Evolutionary conservation across 2,113 vertebrate species (phyloP), one percentile per base, ranked within the genome.

Genomic region (Delphinus delphis): DNA sequence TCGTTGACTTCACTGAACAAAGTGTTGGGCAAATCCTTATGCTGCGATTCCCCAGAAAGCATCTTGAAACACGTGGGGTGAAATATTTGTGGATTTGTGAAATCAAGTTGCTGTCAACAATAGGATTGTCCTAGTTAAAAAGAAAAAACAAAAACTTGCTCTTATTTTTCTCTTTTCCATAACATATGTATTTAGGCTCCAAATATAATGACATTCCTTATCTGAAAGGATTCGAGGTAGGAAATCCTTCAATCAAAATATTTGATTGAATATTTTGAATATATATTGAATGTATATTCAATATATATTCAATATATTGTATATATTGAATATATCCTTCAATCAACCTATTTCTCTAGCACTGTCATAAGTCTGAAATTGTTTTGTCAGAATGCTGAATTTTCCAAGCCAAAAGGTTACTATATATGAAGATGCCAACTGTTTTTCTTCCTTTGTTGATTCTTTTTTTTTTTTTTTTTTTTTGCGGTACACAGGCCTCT

Each of bases 381-480:
- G 71, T 90, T 96, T 97, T 97, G 85, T 93, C 94, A 96, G 58
- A 96, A 88, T 85, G 71, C 38, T 82, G 50, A 88, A 74, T 97
- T 97, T 97, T 91, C 41, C 50, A 84, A 90, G 62, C 53, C 74
- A 95, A 96, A 92, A 96, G 94, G 79, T 76, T 93, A 93, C 88
- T 87, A 97, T 96, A 92, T 76, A 84, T 50, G 55, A 93, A 87
- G 20, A 89, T 85, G 36, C 62, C 58, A 96, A 83, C 74, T 91
- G 79, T 44, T 97, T 93, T 83, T 88, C 71, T 53, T 94, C 55
- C 63, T 84, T 96, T 94, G 55, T 47, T 91, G 58, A 88, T 93
- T 96, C 97, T 93, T 60, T 28, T 95, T 44, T 44, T 44, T 44
- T 44, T 44, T 36, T 44, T 44, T 44, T 44, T 44, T 9, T 44